Evolutionary conservation across 2,797 vertebrate species (phyloP), one percentile per base, ranked within the genome.

Genomic region (Anableps anableps): DNA sequence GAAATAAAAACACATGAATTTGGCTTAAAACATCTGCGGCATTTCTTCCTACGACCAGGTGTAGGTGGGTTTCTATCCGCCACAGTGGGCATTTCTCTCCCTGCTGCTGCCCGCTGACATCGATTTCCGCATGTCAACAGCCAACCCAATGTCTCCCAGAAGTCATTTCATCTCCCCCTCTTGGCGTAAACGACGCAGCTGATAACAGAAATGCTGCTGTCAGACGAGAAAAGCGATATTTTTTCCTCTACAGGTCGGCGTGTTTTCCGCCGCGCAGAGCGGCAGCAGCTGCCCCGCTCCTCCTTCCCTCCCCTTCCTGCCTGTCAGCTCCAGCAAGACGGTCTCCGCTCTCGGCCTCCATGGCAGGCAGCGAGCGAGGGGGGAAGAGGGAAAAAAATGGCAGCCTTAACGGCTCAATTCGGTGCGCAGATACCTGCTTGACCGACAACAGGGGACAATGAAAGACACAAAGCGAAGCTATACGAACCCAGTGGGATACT

Each of bases 61-160:
- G 90, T 1, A 80, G 82, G 86, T 75, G 82, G 58, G 60, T 77
- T 85, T 66, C 8, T 74, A 11, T 29, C 72, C 55, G 50, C 82
- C 77, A 68, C 79, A 34, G 86, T 13, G 85, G 83, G 48, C 72
- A 53, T 82, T 80, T 70, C 55, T 72, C 31, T 21, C 45, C 23
- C 51, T 75, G 45, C 80, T 76, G 84, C 31, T 21, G 29, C 23
- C 51, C 77, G 45, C 80, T 76, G 84, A 41, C 66, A 77, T 7
- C 85, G 71, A 88, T 91, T 94, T 93, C 91, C 90, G 88, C 88
- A 87, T 90, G 90, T 89, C 81, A 88, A 88, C 84, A 82, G 36
- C 80, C 64, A 50, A 51, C 34, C 70, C 81, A 14, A 78, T 50
- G 78, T 26, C 76, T 81, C 72, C 41, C 34, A 5, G 78, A 1